Evolutionary conservation across 2,888 invertebrate species (phyloP).

Genomic region (Uropetala carovei): DNA sequence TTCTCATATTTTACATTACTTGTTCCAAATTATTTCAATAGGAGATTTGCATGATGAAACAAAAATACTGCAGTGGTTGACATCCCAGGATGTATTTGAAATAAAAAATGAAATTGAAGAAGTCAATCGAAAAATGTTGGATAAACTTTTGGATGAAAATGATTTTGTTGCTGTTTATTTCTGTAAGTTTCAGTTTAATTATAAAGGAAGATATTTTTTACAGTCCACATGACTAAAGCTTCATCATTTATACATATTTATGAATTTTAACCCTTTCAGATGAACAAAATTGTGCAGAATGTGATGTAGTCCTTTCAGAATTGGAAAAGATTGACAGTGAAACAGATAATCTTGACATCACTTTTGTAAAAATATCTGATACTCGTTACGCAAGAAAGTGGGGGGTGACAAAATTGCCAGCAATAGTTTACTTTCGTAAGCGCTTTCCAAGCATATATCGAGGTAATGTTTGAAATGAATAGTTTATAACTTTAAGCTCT

Average conservation of each 20-base stretch:
- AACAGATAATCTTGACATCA: slow-evolving; percentile 94
- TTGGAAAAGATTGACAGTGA: slow-evolving; percentile 96
- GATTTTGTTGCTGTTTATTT: slow-evolving; percentile 97
- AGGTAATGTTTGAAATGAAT: slow-evolving; percentile 77
- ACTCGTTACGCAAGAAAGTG: slow-evolving; percentile 94
- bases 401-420: slow-evolving; percentile 94
- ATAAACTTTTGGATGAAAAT: slow-evolving; percentile 95
- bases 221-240: background rate
- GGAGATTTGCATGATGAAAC: slow-evolving; percentile 92
- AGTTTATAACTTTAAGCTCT: background rate
- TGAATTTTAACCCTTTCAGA: slow-evolving; percentile 77
- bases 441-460: slow-evolving; percentile 95
- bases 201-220: background rate
- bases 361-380: slow-evolving; percentile 96
- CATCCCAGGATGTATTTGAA: slow-evolving; percentile 96
- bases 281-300: slow-evolving; percentile 87
- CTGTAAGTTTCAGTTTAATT: slow-evolving; percentile 81
- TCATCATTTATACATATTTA: background rate
- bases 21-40: slow-evolving; percentile 67
- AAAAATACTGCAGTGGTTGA: slow-evolving; percentile 90
- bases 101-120: slow-evolving; percentile 98
- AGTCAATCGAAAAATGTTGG: slow-evolving; percentile 96
- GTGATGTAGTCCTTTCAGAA: slow-evolving; percentile 88
- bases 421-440: slow-evolving; percentile 93
- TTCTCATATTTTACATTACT: background rate